A percentile compares a stretch with the other conserved stretches of the same genome.
phyloP scores from a whole-genome alignment of 1,140 invertebrate species.

The Lepidostoma basale region DNA sequence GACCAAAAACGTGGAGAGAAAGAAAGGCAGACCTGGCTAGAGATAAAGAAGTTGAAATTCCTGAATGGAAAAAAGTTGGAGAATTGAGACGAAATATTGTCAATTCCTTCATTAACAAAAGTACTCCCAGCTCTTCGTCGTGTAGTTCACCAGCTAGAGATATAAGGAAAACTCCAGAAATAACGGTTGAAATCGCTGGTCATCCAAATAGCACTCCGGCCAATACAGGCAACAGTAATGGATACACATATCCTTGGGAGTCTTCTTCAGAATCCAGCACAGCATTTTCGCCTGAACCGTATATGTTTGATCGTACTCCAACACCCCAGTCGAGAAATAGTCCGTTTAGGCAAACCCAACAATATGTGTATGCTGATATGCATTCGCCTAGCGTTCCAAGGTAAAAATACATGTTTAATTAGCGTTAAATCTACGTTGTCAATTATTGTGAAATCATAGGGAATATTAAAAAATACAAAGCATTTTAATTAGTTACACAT shows the following conservation, averaged over 20 bases:
- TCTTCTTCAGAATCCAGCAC: conserved; percentile 53
- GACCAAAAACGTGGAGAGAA: conserved; percentile 55
- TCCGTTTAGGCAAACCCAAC: conserved; percentile 31
- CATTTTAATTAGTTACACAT: too few relatives aligned
- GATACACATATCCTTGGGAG: conserved; percentile 45
- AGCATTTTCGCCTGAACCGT: conserved; percentile 46
- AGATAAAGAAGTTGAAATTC: conserved; percentile 47
- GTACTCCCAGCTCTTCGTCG: conserved; percentile 1
- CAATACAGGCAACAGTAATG: conserved; percentile 24
- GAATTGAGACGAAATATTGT: conserved; percentile 47
- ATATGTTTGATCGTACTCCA: conserved; percentile 36
- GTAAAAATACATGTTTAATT: conserved; percentile 30
- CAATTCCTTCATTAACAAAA: conserved; percentile 29
- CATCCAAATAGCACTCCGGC: conserved; percentile 44
- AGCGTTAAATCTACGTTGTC: too few relatives aligned
- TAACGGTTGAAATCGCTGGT: conserved; percentile 43
- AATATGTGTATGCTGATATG: conserved; percentile 30
- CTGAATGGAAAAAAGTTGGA: conserved; percentile 56
- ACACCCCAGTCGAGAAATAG: conserved; percentile 51
- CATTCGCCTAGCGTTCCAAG: conserved; percentile 32
- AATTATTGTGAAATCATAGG: too few relatives aligned
- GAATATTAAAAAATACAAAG: too few relatives aligned
- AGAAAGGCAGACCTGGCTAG: conserved; percentile 57
- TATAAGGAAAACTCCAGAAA: conserved; percentile 41
- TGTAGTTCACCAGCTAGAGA: conserved; percentile 18